Conservation (phyloP, 2,888 invertebrate genomes). For the Diogma glabrata region DNA sequence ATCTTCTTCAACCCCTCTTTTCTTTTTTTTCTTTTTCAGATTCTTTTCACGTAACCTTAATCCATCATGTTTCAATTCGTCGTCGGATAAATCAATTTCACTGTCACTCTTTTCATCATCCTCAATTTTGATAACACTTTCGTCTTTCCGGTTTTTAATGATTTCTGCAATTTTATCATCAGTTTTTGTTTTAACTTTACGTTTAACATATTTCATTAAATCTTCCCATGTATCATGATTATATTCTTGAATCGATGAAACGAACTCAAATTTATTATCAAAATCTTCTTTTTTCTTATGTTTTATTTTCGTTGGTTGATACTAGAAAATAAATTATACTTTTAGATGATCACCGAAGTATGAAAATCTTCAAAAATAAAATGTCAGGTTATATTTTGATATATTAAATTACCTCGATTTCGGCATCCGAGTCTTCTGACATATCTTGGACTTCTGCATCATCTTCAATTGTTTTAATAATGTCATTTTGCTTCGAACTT, state of each 20-base stretch:
- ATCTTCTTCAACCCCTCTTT: conserved; percentile 36
- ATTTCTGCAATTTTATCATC: conserved; percentile 71
- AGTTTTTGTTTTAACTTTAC: conserved; percentile 66
- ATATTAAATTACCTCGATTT: conserved; percentile 53
- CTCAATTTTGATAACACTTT: conserved; percentile 33
- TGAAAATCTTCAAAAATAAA: background rate
- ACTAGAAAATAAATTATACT: conserved; percentile 50
- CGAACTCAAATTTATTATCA: conserved; percentile 70
- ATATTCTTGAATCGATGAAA: conserved; percentile 64
- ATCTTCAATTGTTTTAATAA: conserved; percentile 75
- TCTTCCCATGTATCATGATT: conserved; percentile 74
- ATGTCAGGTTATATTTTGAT: conserved; percentile 13
- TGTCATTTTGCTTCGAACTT: conserved; percentile 33
- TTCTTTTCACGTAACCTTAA: conserved; percentile 56
- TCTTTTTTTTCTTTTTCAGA: conserved; percentile 40
- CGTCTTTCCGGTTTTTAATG: conserved; percentile 40
- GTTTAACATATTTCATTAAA: conserved; percentile 63
- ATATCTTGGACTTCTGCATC: conserved; percentile 69
- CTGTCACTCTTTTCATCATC: conserved; percentile 43
- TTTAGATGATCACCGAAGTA: background rate
- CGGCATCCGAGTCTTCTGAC: conserved; percentile 69
- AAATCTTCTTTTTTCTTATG: conserved; percentile 61
- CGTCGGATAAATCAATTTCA: conserved; percentile 56
- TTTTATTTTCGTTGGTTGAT: conserved; percentile 72
- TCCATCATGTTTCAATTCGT: conserved; percentile 61